Evolutionary conservation across 2,797 vertebrate species (phyloP).

Genomic region (Helarctos malayanus): DNA sequence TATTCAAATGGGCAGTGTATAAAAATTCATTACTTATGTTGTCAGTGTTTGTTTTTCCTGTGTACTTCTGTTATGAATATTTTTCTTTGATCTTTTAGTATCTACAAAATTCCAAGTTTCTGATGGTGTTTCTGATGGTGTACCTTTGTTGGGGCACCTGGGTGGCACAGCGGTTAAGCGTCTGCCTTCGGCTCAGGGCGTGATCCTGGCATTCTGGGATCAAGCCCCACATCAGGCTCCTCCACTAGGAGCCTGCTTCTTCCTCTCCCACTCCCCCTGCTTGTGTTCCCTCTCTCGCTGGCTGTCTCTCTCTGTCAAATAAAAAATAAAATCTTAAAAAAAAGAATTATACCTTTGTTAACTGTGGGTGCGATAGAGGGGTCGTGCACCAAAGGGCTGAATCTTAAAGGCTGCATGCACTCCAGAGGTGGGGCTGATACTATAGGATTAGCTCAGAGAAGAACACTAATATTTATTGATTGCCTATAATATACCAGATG

Average conservation of each 20-base stretch:
- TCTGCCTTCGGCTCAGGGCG: too few species aligned
- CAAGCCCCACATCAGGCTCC: too few species aligned
- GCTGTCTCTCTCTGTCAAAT: too few species aligned
- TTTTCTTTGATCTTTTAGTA: slow-evolving; percentile 22
- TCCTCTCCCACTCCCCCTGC: too few species aligned
- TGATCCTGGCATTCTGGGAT: too few species aligned
- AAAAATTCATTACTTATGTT: slow-evolving; percentile 27
- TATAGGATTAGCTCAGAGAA: background rate
- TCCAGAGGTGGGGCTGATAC: background rate
- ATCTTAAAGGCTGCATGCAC: background rate
- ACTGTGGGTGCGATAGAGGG: background rate
- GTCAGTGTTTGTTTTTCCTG: background rate
- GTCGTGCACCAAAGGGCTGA: background rate
- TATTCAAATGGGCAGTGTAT: background rate
- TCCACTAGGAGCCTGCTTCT: too few species aligned
- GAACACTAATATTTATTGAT: background rate
- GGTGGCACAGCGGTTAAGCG: too few species aligned
- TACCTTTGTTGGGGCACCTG: too few species aligned
- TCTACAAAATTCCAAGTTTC: slow-evolving; percentile 11
- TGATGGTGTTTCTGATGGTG: background rate
- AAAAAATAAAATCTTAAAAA: too few species aligned
- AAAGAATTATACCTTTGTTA: slow-evolving; percentile 14
- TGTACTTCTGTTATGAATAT: background rate
- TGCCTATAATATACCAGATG: background rate
- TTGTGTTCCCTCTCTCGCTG: too few species aligned